Conservation (phyloP, 2,113 vertebrate genomes). For the Mormyrus lacerda region DNA sequence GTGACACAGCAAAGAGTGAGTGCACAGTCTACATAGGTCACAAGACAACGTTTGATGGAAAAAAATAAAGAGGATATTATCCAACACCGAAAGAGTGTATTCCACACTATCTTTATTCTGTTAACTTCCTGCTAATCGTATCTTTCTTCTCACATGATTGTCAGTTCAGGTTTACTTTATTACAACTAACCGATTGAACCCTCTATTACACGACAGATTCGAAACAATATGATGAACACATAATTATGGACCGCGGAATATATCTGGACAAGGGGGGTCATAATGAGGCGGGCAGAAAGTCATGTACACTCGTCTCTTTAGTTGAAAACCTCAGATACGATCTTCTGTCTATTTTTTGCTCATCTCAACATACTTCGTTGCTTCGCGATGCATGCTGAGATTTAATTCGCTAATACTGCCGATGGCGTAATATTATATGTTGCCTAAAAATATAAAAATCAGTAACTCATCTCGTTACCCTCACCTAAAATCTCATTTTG, state of each 20-base stretch:
- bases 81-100: background rate
- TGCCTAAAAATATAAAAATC: background rate
- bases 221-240: background rate
- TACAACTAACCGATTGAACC: background rate
- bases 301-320: background rate
- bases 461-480: background rate
- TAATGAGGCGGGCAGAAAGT: background rate
- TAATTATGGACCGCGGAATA: background rate
- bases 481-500: background rate
- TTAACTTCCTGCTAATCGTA: background rate
- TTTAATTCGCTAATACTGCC: background rate
- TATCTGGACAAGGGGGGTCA: background rate
- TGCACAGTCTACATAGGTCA: background rate
- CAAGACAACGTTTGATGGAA: background rate
- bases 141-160: background rate
- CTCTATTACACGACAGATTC: background rate
- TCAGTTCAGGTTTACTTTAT: background rate
- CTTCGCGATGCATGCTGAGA: background rate
- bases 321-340: background rate
- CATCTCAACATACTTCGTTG: background rate
- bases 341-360: background rate
- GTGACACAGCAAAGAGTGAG: background rate
- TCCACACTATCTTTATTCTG: background rate
- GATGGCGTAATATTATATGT: background rate
- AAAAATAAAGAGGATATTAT: background rate